Evolutionary conservation across 1,140 invertebrate species (phyloP), one percentile per base, ranked within the genome.

Genomic region (Reticulitermes speratus): DNA sequence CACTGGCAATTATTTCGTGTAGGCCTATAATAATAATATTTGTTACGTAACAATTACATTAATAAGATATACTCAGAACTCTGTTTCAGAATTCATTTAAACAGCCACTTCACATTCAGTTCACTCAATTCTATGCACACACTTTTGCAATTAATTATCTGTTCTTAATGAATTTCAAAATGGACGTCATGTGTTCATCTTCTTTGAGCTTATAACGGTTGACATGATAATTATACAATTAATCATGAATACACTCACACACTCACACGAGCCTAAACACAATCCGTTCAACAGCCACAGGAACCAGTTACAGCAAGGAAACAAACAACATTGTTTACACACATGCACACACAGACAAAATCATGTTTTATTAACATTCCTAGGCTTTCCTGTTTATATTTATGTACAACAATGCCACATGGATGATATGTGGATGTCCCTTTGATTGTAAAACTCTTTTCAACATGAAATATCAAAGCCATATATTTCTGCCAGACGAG

Each of bases 111-210:
- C 25, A 75, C 65, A 75, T 25, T 30, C n/a, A 8, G 19, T 5
- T 75, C 65, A 30, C 25, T 12, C 65, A n/a, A 0, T 30, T 30
- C 25, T 3, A n/a, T 75, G 25, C n/a, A n/a, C n/a, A 75, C n/a
- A 75, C n/a, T 30, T 30, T 30, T 75, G 2, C 25, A n/a, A 75
- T 11, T 75, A 75, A n/a, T 75, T 75, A 75, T 75, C 65, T 30
- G n/a, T 30, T 75, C n/a, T 75, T 75, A 75, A 55, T 30, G 25
- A 75, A 11, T 75, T n/a, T 75, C 65, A 75, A 75, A 75, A 75
- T 75, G 65, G 65, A 75, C 65, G 65, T 75, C 65, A 75, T 75
- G 25, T 30, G n/a, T 75, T 75, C 65, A n/a, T 75, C n/a, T 75
- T 55, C 19, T 55, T 55, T 75, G 65, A 75, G 65, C 65, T 25